A percentile compares a stretch with the other conserved stretches of the same genome.
phyloP scores from a whole-genome alignment of 2,797 vertebrate species.

The Gambelia wislizenii region DNA sequence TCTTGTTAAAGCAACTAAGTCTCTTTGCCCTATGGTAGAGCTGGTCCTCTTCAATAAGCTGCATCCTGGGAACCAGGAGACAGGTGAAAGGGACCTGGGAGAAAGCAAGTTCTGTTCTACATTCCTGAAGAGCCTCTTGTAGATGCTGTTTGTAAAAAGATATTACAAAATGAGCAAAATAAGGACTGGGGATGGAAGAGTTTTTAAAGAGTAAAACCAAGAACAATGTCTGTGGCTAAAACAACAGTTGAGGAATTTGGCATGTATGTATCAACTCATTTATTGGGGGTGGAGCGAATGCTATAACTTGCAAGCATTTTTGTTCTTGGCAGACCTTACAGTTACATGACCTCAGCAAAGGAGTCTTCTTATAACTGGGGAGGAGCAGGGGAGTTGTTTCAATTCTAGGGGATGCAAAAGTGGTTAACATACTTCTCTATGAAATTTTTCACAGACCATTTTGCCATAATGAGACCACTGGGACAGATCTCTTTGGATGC shows the following conservation, averaged over 20 bases:
- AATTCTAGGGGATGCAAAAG: conserved; percentile 21
- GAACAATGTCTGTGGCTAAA: conserved; percentile 17
- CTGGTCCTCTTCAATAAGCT: background rate
- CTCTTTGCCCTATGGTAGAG: background rate
- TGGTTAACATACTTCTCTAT: background rate
- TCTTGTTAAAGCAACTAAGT: background rate
- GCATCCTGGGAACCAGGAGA: background rate
- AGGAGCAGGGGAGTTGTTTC: conserved; percentile 16
- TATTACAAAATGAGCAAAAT: background rate
- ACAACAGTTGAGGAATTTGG: conserved; percentile 43
- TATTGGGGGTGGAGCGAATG: background rate
- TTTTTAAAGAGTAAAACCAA: conserved; percentile 1
- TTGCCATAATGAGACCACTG: conserved; percentile 8
- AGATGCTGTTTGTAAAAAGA: background rate
- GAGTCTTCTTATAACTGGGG: conserved; percentile 10
- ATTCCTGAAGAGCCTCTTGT: background rate
- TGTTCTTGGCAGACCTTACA: conserved; percentile 28
- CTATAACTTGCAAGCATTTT: conserved; percentile 29
- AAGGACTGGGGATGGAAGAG: no score
- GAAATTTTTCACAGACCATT: conserved; percentile 35
- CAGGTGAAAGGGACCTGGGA: background rate
- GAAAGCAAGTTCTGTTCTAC: background rate
- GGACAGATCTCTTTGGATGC: background rate
- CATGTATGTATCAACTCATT: conserved; percentile 41
- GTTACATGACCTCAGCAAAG: conserved; percentile 23